phyloP scores from a whole-genome alignment of 2,888 invertebrate genomes.

The Osedax fenrisi region DNA sequence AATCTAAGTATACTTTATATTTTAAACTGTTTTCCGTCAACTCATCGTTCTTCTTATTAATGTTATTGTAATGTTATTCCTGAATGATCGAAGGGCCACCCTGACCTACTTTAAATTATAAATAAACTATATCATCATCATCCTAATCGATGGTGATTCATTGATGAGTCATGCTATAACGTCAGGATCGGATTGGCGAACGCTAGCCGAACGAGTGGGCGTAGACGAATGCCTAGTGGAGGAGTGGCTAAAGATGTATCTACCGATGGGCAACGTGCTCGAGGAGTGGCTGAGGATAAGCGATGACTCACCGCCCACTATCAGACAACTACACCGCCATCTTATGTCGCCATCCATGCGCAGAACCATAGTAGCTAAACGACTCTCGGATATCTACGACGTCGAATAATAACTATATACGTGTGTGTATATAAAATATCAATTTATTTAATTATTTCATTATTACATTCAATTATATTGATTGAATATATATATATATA shows the following conservation, averaged over 20 bases:
- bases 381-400: slow-evolving; percentile 46
- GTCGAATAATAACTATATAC: slow-evolving; percentile 40
- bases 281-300: slow-evolving; percentile 42
- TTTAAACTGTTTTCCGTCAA: too few relatives aligned
- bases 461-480: too few relatives aligned
- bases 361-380: slow-evolving; percentile 44
- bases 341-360: slow-evolving; percentile 47
- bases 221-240: slow-evolving; percentile 40
- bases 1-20: too few relatives aligned
- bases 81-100: too few relatives aligned
- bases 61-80: too few relatives aligned
- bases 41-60: too few relatives aligned
- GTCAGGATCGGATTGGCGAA: slow-evolving; percentile 48
- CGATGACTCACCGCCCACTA: slow-evolving; percentile 42
- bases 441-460: not conserved
- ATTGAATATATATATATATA: not conserved
- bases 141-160: too few relatives aligned
- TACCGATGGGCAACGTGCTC: slow-evolving; percentile 47
- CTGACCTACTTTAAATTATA: too few relatives aligned
- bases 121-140: too few relatives aligned
- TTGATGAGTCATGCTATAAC: too few relatives aligned
- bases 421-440: not conserved
- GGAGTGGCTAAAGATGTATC: slow-evolving; percentile 44
- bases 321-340: slow-evolving; percentile 48
- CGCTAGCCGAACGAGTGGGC: slow-evolving; percentile 46